These are phyloP conservation scores for Dryoscopus gambensis DNA, from an alignment of 2,113 vertebrate species.

Conservation along the genomic window DNA sequence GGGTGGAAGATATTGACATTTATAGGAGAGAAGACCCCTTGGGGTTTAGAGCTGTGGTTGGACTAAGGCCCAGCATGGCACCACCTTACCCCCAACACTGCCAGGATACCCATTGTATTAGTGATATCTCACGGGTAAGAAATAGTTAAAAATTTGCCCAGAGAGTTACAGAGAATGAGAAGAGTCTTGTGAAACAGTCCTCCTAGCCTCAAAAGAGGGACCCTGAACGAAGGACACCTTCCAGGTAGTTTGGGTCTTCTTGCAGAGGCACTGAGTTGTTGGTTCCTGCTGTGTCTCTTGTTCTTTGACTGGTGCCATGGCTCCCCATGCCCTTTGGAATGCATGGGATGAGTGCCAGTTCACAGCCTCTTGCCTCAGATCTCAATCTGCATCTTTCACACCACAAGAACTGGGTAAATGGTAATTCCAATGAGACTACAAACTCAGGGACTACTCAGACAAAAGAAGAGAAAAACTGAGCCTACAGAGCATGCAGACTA, in stretches of 20 bases:
- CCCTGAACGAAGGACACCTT: background rate
- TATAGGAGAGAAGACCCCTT: background rate
- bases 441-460: background rate
- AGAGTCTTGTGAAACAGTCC: background rate
- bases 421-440: background rate
- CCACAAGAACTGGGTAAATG: background rate
- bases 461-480: background rate
- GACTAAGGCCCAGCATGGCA: rapidly evolving
- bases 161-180: background rate
- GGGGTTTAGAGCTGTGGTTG: background rate
- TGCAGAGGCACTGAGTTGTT: rapidly evolving
- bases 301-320: background rate
- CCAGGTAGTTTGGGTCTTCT: background rate
- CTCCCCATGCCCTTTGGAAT: background rate
- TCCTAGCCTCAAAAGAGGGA: background rate
- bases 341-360: background rate
- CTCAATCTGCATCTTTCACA: background rate
- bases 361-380: background rate
- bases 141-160: background rate
- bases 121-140: background rate
- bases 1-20: background rate
- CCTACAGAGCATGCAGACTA: background rate
- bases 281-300: background rate
- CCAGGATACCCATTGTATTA: background rate
- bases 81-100: background rate